Evolutionary conservation across 2,888 invertebrate species (phyloP).

Genomic region (Amiota communis): DNA sequence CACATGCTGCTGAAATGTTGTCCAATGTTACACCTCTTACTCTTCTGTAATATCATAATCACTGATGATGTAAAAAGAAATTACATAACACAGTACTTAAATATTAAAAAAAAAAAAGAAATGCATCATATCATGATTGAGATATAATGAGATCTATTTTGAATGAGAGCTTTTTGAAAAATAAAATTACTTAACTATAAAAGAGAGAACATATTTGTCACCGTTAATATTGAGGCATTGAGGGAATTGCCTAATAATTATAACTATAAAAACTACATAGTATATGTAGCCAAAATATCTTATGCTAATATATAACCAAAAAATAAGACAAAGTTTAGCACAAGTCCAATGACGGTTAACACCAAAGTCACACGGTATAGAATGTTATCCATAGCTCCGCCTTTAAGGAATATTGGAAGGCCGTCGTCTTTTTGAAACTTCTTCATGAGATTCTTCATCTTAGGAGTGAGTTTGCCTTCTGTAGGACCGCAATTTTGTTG

Average conservation of each 20-base stretch:
- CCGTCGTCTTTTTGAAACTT: constrained; percentile 62
- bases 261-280: background rate
- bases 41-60: too few relatives aligned
- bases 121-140: too few relatives aligned
- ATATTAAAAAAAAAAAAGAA: too few relatives aligned
- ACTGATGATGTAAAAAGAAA: too few relatives aligned
- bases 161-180: constrained; percentile 29
- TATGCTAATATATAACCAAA: constrained; percentile 50
- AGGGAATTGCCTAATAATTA: too few relatives aligned
- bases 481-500: background rate
- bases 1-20: too few relatives aligned
- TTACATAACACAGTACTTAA: too few relatives aligned
- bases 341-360: constrained; percentile 59
- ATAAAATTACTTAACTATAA: constrained; percentile 17
- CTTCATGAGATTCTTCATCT: constrained; percentile 15
- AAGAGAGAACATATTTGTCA: constrained; percentile 15
- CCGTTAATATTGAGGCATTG: background rate
- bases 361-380: constrained; percentile 68
- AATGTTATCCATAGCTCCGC: constrained; percentile 71
- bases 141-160: too few relatives aligned
- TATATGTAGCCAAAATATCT: constrained; percentile 3
- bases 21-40: too few relatives aligned
- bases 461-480: constrained; percentile 37
- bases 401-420: constrained; percentile 73
- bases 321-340: constrained; percentile 45